Percentiles rank a stretch among this genome's conserved stretches.
Evolutionary conservation across 2,888 invertebrate species (phyloP).

Genomic region (Dinocampus coccinellae): DNA sequence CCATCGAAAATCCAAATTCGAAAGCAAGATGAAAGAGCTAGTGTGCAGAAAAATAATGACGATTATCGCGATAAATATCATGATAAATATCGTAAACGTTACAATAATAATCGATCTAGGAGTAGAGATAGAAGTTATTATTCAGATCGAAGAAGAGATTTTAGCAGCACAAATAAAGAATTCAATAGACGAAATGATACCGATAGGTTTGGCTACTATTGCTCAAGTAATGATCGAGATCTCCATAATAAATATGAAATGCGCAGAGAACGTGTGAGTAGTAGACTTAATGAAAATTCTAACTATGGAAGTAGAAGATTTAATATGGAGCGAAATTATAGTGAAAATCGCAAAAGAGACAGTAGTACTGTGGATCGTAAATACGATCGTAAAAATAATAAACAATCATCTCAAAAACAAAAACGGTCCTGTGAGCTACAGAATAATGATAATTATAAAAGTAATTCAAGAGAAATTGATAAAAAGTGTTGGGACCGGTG

Average conservation of each 20-base stretch:
- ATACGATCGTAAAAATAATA: not conserved
- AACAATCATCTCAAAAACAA: conserved; percentile 4
- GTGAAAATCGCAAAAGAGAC: not conserved
- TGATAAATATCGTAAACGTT: not conserved
- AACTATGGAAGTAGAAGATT: too few relatives aligned
- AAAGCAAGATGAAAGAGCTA: not conserved
- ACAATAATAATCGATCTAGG: not conserved
- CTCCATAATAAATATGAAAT: not conserved
- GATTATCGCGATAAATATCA: conserved; percentile 7
- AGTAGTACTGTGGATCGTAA: not conserved
- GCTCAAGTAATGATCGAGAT: not conserved
- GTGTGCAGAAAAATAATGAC: not conserved
- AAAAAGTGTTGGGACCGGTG: not conserved
- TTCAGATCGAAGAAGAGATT: not conserved
- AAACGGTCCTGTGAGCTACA: not conserved
- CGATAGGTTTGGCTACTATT: not conserved
- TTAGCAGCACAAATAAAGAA: conserved; percentile 6
- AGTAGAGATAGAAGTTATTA: conserved; percentile 16
- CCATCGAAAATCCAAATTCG: not conserved
- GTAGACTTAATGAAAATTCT: not conserved
- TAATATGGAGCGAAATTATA: too few relatives aligned
- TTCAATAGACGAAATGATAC: not conserved
- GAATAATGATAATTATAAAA: not conserved
- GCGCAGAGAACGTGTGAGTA: not conserved
- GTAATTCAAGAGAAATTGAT: not conserved